These are phyloP conservation scores for Gopherus evgoodei DNA, from an alignment of 2,113 vertebrate species.

Conservation along the genomic window DNA sequence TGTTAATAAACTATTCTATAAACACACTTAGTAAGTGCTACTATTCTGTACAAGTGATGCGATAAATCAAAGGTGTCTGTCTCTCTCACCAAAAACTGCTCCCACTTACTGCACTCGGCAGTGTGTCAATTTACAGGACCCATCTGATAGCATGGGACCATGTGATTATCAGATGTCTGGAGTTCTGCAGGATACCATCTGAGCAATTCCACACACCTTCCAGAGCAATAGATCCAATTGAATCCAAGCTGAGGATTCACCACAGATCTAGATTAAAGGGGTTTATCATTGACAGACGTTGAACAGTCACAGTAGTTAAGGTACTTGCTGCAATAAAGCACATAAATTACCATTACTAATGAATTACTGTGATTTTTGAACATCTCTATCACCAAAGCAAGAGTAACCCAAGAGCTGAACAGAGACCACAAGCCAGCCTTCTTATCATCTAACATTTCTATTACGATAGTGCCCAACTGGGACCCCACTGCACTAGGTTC, in stretches of 20 bases:
- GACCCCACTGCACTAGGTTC: neutral
- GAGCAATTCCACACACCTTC: rapidly evolving
- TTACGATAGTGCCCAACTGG: neutral
- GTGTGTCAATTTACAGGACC: neutral
- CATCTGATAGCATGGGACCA: neutral
- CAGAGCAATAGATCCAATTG: neutral
- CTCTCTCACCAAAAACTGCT: neutral
- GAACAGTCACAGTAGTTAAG: neutral
- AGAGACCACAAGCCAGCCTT: neutral
- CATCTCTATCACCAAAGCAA: neutral
- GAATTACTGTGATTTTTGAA: neutral
- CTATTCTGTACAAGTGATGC: neutral
- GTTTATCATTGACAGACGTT: neutral
- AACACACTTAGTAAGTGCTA: neutral
- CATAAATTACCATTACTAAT: neutral
- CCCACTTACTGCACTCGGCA: neutral
- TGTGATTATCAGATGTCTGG: neutral
- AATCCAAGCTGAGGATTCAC: neutral
- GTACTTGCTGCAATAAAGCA: neutral
- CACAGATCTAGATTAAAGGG: neutral
- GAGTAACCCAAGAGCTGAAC: neutral
- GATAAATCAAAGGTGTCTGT: neutral
- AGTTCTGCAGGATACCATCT: neutral
- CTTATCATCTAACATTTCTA: neutral
- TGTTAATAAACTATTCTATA: neutral